Evolutionary conservation across 2,888 invertebrate genomes (phyloP), one percentile per base, ranked within the genome.

Genomic region (Lycia hirtaria): DNA sequence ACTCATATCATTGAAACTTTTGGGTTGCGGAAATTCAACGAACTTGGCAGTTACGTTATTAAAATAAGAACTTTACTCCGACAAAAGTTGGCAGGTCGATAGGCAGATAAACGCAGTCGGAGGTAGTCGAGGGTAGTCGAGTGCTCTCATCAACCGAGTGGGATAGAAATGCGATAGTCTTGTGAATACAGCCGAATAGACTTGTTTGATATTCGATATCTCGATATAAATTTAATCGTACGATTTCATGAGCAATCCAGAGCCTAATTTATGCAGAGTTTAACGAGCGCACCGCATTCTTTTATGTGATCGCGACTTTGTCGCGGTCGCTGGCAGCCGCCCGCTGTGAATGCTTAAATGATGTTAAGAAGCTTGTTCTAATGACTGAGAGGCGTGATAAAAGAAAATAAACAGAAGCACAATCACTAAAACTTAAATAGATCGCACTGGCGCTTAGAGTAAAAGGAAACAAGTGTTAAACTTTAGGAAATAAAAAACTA

Each of bases 101-200:
- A 71, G 73, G 66, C 71, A 78, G 80, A 83, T 81, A 84, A 80
- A 76, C 75, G 73, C 76, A 81, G 81, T 84, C 69, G 74, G 75
- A 75, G 74, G 73, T 75, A 86, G 82, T 83, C 68, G 73, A 84
- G 82, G 80, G 83, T 82, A 80, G 76, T 71, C 37, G 72, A 89
- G 86, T 77, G 83, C 81, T 81, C 85, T 83, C 71, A 62, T 68
- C 64, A 59, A 71, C 74, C 83, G 83, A 83, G 81, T 80, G 75
- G 74, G 78, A 67, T 75, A 74, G 85, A 81, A 87, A 88, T 74
- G 64, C 72, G 86, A 89, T 88, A 86, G 82, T 78, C 81, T 83
- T 83, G 83, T 76, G 76, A 78, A 80, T 41, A 17, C 28, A 17
- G 72, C 68, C 60, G 68, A 77, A 78, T 72, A 74, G 68, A 72